phyloP scores from a whole-genome alignment of 2,888 invertebrate species.

The Tinea trinotella region DNA sequence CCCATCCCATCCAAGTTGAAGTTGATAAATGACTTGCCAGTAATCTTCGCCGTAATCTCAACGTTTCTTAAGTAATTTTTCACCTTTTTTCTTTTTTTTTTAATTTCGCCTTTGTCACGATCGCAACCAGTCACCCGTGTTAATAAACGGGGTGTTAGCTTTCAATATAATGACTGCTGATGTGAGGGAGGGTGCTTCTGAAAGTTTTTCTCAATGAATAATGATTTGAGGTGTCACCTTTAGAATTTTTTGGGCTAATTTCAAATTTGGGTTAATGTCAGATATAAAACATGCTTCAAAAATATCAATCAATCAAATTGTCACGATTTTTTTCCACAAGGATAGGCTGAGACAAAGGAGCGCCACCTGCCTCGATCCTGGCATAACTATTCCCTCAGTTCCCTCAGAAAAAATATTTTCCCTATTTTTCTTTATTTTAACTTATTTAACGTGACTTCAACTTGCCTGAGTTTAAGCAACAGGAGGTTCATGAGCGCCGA shows the following conservation, averaged over 20 bases:
- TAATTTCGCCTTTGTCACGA: conserved; percentile 7
- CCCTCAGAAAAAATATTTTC: too few relatives aligned
- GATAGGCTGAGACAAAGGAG: too few relatives aligned
- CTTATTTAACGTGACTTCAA: too few relatives aligned
- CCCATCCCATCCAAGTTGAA: conserved; percentile 16
- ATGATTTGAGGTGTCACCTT: not conserved
- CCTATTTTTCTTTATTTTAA: too few relatives aligned
- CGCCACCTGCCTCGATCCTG: too few relatives aligned
- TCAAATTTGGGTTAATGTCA: too few relatives aligned
- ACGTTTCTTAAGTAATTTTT: conserved; percentile 20
- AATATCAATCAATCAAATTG: too few relatives aligned
- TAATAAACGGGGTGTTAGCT: conserved; percentile 15
- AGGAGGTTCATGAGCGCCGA: too few relatives aligned
- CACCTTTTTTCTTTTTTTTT: conserved; percentile 20
- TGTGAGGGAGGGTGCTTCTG: not conserved
- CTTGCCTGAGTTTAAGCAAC: too few relatives aligned
- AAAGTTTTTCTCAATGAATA: conserved; percentile 1
- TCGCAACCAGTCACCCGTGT: conserved; percentile 17
- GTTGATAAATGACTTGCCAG: conserved; percentile 19
- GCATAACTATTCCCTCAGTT: too few relatives aligned
- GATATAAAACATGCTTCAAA: too few relatives aligned
- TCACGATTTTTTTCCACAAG: too few relatives aligned
- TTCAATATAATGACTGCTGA: not conserved
- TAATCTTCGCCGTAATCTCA: conserved; percentile 18
- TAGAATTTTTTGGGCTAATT: not conserved